Conservation (phyloP, 2,797 vertebrate species). For the Rhyacichthys aspro region DNA sequence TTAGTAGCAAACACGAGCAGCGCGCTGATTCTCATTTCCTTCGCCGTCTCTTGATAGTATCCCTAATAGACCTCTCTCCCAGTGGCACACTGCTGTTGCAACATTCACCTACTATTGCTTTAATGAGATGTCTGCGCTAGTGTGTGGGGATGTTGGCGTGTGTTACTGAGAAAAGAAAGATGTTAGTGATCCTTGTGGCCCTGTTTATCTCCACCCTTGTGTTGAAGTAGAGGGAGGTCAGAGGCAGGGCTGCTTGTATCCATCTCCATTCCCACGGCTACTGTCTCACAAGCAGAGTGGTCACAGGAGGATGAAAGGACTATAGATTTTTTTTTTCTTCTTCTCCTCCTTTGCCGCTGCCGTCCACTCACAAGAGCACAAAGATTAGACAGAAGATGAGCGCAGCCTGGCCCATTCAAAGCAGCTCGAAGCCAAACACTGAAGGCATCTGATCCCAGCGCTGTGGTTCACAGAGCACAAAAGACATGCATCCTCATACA, state of each 20-base stretch:
- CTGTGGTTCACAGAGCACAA: constrained; percentile 59
- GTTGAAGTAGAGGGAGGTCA: constrained; percentile 76
- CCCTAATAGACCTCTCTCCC: constrained; percentile 76
- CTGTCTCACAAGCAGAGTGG: constrained; percentile 76
- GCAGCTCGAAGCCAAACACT: constrained; percentile 62
- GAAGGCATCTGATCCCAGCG: constrained; percentile 61
- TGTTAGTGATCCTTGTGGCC: constrained; percentile 74
- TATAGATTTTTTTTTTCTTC: constrained; percentile 71
- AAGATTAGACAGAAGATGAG: constrained; percentile 75
- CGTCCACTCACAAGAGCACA: constrained; percentile 62
- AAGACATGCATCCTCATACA: constrained; percentile 9
- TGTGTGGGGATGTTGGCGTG: constrained; percentile 40
- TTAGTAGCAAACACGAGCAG: constrained; percentile 47
- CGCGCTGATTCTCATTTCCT: constrained; percentile 66
- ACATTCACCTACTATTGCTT: constrained; percentile 76
- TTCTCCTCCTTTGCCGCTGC: constrained; percentile 47
- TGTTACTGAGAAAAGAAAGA: constrained; percentile 62
- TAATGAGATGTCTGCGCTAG: constrained; percentile 72
- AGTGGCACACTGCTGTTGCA: constrained; percentile 71
- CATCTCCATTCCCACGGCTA: constrained; percentile 79
- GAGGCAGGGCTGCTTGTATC: constrained; percentile 71
- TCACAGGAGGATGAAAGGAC: constrained; percentile 79
- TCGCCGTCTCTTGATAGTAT: constrained; percentile 70
- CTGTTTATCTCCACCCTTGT: constrained; percentile 77
- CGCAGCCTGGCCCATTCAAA: constrained; percentile 70